Base-by-base conservation (phyloP, 2,113 vertebrate species). In the Gila orcuttii region DNA sequence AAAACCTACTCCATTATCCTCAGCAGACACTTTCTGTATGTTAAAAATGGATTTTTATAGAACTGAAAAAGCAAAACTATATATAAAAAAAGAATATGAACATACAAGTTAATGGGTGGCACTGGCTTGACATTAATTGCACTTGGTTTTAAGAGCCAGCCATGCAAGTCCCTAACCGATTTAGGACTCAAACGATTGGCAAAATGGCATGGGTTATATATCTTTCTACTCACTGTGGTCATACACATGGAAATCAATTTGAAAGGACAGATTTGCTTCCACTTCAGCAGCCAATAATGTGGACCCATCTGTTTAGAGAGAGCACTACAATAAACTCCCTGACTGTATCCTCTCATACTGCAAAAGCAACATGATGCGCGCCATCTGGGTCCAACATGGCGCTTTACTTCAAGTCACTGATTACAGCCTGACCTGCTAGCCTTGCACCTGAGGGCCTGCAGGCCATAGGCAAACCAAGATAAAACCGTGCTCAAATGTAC, bases 261-360 rank as follows among this genome's bases (percentile, higher is more conserved):
- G 9, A 73, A 83, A 42, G 15, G 80, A 36, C 66, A 73, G 66
- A 73, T 57, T 25, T 57, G 31, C 79, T 76, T 91, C 87, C 62
- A 86, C 83, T 80, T 82, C 80, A 79, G 85, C 90, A 87, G 79
- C 47, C 77, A 82, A 87, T 91, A 82, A 87, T 21, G 6, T 87
- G 87, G 85, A 90, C 87, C 92, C 93, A 93, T 94, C 93, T 94
- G 92, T 86, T 91, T 87, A 77, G 83, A 77, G 76, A 76, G 81
- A 74, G 76, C 66, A 81, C 82, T 76, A 76, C 68, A 42, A 88
- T 68, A 10, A 21, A 50, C 62, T 74, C 85, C 55, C 84, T 25
- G 62, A 42, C 64, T 28, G 25, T 28, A 73, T 55, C 79, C 21
- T 84, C 73, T 60, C 21, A 12, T 28, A 73, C 36, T 45, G 73